Evolutionary conservation across 2,888 invertebrate genomes (phyloP).

Genomic region (Lagria hirta): DNA sequence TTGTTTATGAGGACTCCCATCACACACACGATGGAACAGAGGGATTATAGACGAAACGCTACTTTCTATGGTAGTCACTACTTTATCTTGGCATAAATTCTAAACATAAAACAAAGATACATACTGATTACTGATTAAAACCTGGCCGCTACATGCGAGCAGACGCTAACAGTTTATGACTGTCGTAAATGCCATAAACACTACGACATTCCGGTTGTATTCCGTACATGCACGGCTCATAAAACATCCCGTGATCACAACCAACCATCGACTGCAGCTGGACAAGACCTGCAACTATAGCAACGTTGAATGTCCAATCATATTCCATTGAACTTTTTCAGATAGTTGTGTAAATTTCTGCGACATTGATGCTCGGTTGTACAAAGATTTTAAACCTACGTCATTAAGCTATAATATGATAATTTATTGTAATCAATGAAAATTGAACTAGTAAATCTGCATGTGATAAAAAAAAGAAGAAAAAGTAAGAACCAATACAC

Average conservation of each 20-base stretch:
- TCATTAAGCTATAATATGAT: too few species aligned
- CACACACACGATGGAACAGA: slow-evolving; percentile 33
- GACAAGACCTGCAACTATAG: slow-evolving; percentile 17
- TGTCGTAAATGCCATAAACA: slow-evolving; percentile 52
- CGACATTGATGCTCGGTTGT: too few species aligned
- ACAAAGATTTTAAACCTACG: too few species aligned
- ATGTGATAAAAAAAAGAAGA: too few species aligned
- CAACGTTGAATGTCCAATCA: slow-evolving; percentile 16
- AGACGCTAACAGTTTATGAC: slow-evolving; percentile 49
- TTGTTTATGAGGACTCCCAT: slow-evolving; percentile 44
- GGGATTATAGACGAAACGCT: slow-evolving; percentile 30
- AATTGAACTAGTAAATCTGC: too few species aligned
- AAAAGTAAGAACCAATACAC: too few species aligned
- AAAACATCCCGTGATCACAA: slow-evolving; percentile 28
- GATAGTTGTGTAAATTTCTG: too few species aligned
- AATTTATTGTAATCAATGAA: too few species aligned
- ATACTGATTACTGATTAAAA: slow-evolving; percentile 53
- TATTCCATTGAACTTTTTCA: slow-evolving; percentile 6
- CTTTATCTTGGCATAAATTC: slow-evolving; percentile 49
- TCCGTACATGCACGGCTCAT: slow-evolving; percentile 29
- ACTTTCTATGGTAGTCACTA: slow-evolving; percentile 45
- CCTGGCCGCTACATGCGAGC: slow-evolving; percentile 48
- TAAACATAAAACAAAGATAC: slow-evolving; percentile 51
- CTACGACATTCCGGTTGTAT: slow-evolving; percentile 45
- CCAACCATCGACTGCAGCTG: too few species aligned